Evolutionary conservation across 2,113 vertebrate genomes (phyloP).

Genomic region (Pleuronectes platessa): DNA sequence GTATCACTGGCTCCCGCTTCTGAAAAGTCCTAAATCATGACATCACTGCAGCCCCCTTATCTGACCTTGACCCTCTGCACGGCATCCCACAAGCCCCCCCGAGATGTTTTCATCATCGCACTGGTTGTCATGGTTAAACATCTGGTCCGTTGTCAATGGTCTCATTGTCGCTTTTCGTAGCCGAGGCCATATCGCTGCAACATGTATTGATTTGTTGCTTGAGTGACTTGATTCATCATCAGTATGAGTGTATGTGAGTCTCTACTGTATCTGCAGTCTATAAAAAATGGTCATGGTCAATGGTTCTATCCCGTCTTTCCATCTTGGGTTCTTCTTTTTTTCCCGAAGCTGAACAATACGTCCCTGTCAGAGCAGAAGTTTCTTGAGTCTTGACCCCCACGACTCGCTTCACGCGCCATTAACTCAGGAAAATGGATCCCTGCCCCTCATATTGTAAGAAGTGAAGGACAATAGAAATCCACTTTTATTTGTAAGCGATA

Average conservation of each 20-base stretch:
- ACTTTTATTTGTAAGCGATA: constrained; percentile 43
- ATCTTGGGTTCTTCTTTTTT: constrained; percentile 16
- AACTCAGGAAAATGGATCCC: constrained; percentile 66
- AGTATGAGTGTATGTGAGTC: constrained; percentile 12
- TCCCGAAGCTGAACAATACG: constrained; percentile 26
- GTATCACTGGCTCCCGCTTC: not conserved
- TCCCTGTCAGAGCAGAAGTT: constrained; percentile 62
- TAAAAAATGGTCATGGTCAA: constrained; percentile 38
- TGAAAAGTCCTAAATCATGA: constrained; percentile 40
- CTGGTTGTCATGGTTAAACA: constrained; percentile 81
- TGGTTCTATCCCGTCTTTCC: constrained; percentile 44
- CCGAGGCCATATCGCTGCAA: constrained; percentile 27
- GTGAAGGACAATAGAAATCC: constrained; percentile 18
- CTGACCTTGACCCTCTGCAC: constrained; percentile 65
- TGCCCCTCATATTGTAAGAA: constrained; percentile 45
- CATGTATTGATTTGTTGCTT: constrained; percentile 60
- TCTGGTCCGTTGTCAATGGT: constrained; percentile 80
- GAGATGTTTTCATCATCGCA: constrained; percentile 71
- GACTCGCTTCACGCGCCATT: constrained; percentile 74
- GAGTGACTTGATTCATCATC: constrained; percentile 52
- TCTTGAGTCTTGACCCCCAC: constrained; percentile 60
- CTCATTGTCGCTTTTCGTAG: constrained; percentile 68
- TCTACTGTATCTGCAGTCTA: constrained; percentile 44
- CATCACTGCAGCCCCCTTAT: constrained; percentile 47
- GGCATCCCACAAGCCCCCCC: constrained; percentile 56